phyloP scores from a whole-genome alignment of 2,113 vertebrate genomes.

The Hoplias malabaricus region DNA sequence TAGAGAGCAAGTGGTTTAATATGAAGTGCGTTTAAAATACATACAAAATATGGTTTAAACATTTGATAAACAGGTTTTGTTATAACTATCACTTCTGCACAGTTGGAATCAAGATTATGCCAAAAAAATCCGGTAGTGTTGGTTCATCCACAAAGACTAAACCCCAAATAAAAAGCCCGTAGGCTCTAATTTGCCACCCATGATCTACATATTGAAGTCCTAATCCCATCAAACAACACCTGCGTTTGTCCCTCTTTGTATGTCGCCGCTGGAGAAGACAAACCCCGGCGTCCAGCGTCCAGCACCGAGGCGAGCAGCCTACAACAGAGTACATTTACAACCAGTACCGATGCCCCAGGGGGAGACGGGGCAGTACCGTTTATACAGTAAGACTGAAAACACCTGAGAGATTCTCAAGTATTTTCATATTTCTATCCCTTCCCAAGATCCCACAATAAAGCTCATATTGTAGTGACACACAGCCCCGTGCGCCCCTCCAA shows the following conservation, averaged over 20 bases:
- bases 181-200: neutral
- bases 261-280: neutral
- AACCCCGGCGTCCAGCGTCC: neutral
- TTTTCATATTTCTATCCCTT: no score
- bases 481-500: neutral
- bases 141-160: neutral
- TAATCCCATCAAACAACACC: neutral
- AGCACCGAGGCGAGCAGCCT: neutral
- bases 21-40: neutral
- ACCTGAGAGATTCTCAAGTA: neutral
- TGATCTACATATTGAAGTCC: slow-evolving; percentile 1
- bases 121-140: neutral
- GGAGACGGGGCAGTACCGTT: no score
- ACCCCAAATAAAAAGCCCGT: neutral
- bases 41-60: neutral
- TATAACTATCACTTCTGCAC: neutral
- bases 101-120: neutral
- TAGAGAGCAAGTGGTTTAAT: no score
- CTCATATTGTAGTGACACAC: neutral
- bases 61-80: neutral
- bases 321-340: neutral
- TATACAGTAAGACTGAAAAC: neutral
- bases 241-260: neutral
- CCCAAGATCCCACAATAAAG: slow-evolving; percentile 1
- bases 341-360: no score